Conservation (phyloP, 1,140 invertebrate species). For the Drosophila trapezifrons region DNA sequence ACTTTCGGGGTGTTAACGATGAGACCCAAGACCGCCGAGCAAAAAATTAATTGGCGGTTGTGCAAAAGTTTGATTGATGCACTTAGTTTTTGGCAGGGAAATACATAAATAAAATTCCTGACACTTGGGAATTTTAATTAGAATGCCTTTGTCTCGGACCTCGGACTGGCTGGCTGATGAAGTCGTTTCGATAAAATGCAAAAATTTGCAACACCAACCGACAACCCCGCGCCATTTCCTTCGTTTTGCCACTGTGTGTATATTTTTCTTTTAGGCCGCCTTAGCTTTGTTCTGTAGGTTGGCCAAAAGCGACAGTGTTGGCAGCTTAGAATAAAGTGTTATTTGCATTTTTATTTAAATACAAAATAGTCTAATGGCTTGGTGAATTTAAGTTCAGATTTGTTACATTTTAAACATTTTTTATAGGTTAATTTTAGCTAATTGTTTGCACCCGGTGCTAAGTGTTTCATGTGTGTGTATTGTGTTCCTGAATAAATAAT, state of each 20-base stretch:
- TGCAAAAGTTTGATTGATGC: conserved; percentile 74
- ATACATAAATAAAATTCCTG: conserved; percentile 64
- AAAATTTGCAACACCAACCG: conserved; percentile 14
- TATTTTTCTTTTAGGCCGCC: neutral
- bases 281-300: neutral
- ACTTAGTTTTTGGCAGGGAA: conserved; percentile 24
- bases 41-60: conserved; percentile 58
- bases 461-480: no score
- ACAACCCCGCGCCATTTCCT: conserved; percentile 4
- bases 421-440: no score
- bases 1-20: conserved; percentile 64
- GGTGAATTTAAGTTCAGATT: no score
- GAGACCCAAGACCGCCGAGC: conserved; percentile 13
- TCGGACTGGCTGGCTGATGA: conserved; percentile 40
- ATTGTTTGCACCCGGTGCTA: no score
- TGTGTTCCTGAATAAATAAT: no score
- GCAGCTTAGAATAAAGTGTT: neutral
- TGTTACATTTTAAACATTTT: no score
- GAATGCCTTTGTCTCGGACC: conserved; percentile 60
- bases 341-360: no score
- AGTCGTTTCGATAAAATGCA: conserved; percentile 54
- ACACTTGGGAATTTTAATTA: conserved; percentile 76
- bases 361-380: no score
- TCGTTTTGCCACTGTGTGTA: neutral
- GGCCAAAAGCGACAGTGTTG: neutral